Evolutionary conservation across 1,140 invertebrate species (phyloP).

Genomic region (Pissodes strobi): DNA sequence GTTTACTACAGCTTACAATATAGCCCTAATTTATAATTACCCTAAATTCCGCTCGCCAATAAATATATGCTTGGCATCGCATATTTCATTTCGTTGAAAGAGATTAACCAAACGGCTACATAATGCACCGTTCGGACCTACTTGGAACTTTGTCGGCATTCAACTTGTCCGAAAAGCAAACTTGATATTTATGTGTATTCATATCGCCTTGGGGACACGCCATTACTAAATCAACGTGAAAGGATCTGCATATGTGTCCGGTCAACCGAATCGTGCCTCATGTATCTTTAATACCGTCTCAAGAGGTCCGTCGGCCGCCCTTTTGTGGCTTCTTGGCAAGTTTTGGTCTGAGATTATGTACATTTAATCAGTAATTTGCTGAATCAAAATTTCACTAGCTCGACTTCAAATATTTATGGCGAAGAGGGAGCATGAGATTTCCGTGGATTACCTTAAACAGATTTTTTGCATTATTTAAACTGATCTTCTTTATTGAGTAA

Average conservation of each 20-base stretch:
- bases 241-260: slow-evolving; percentile 37
- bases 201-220: slow-evolving; percentile 34
- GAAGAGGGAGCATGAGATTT: too few relatives aligned
- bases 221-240: slow-evolving; percentile 38
- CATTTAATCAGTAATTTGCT: slow-evolving; percentile 33
- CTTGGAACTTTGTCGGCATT: slow-evolving; percentile 25
- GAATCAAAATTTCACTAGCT: slow-evolving; percentile 15
- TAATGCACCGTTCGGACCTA: slow-evolving; percentile 27
- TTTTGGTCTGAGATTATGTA: slow-evolving; percentile 33
- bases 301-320: slow-evolving; percentile 20
- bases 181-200: slow-evolving; percentile 40
- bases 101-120: slow-evolving; percentile 27
- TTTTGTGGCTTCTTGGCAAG: slow-evolving; percentile 37
- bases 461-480: too few relatives aligned
- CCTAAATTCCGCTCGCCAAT: too few relatives aligned
- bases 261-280: slow-evolving; percentile 34
- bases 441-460: too few relatives aligned
- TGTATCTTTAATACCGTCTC: slow-evolving; percentile 35
- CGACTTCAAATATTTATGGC: slow-evolving; percentile 1
- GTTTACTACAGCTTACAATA: too few relatives aligned
- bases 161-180: slow-evolving; percentile 6
- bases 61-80: too few relatives aligned
- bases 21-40: too few relatives aligned
- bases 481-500: too few relatives aligned
- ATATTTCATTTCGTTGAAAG: slow-evolving; percentile 27